Evolutionary conservation across 1,140 invertebrate genomes (phyloP).

Genomic region (Hylaeus volcanicus): DNA sequence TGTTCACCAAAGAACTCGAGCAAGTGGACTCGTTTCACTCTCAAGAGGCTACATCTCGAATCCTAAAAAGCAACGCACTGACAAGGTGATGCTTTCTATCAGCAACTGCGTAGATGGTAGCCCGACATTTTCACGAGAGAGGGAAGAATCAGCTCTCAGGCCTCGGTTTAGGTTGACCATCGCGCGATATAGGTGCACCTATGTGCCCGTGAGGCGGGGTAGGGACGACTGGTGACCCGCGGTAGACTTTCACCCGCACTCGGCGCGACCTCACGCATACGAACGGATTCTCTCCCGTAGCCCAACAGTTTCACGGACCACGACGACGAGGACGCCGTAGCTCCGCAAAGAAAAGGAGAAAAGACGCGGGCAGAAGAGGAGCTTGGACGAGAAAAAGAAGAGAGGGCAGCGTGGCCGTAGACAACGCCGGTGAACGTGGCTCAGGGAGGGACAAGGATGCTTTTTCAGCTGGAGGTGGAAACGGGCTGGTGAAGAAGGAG

Average conservation of each 20-base stretch:
- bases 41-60: no score
- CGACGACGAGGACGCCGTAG: slow-evolving; percentile 7
- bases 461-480: slow-evolving; percentile 41
- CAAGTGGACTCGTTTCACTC: no score
- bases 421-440: slow-evolving; percentile 50
- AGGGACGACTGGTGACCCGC: slow-evolving; percentile 58
- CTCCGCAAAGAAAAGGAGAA: slow-evolving; percentile 1
- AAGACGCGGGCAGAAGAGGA: slow-evolving; percentile 4
- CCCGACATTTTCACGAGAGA: slow-evolving; percentile 36
- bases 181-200: slow-evolving; percentile 57
- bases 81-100: no score
- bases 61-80: no score
- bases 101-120: not conserved
- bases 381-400: not conserved
- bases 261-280: slow-evolving; percentile 63
- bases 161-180: slow-evolving; percentile 53
- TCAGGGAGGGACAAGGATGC: slow-evolving; percentile 28
- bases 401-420: slow-evolving; percentile 39
- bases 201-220: slow-evolving; percentile 45
- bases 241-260: slow-evolving; percentile 70
- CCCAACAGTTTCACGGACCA: slow-evolving; percentile 42
- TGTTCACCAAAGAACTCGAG: no score
- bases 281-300: slow-evolving; percentile 40
- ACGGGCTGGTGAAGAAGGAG: slow-evolving; percentile 34
- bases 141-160: not conserved